Conservation (phyloP, 92 coral and sea anemone genomes). For the Nematostella vectensis region DNA sequence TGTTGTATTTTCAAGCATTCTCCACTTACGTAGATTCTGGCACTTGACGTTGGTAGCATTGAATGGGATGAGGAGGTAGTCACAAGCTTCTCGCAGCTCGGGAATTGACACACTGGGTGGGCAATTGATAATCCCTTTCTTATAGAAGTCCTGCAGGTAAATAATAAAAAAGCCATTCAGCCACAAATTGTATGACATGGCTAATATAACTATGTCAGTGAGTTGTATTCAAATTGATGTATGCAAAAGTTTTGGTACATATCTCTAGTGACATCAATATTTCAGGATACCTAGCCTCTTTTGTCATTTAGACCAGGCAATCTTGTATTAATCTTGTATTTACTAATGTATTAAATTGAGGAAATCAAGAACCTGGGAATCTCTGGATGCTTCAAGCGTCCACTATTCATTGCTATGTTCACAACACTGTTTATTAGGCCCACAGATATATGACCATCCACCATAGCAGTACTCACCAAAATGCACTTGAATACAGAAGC, state of each 20-base stretch:
- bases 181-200: background rate
- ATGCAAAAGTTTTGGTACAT: no score
- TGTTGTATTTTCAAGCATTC: no score
- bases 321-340: no score
- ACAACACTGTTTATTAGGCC: no score
- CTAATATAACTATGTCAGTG: background rate
- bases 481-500: constrained; percentile 88
- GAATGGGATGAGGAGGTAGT: constrained; percentile 89
- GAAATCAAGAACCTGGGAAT: no score
- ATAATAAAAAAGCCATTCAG: background rate
- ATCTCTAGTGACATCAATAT: no score
- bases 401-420: no score
- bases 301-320: no score
- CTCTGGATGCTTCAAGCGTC: no score
- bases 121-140: constrained; percentile 65
- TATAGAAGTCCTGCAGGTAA: constrained; percentile 85
- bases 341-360: no score
- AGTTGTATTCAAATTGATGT: background rate
- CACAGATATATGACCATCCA: no score
- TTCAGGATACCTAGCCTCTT: no score
- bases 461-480: constrained; percentile 48
- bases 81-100: constrained; percentile 93
- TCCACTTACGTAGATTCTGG: constrained; percentile 91
- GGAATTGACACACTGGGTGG: constrained; percentile 95
- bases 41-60: constrained; percentile 84